Evolutionary conservation across 2,888 invertebrate species (phyloP).

Genomic region (Tridacna gigas): DNA sequence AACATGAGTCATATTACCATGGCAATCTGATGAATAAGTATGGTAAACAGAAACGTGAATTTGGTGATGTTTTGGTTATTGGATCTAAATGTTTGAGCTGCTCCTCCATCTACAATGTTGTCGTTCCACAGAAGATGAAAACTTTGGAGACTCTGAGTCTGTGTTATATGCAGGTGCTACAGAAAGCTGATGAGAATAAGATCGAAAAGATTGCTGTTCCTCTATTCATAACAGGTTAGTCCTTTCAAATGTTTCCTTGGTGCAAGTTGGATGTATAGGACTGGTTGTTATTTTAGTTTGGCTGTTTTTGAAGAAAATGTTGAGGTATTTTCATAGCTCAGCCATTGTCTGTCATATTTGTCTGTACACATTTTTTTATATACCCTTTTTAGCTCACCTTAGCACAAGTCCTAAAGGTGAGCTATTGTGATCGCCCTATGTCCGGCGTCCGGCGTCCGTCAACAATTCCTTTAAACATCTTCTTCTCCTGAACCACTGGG

Average conservation of each 20-base stretch:
- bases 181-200: not conserved
- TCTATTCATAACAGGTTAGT: constrained; percentile 5
- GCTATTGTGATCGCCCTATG: not conserved
- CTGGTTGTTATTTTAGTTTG: not conserved
- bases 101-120: constrained; percentile 6
- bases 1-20: not conserved
- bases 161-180: constrained; percentile 6
- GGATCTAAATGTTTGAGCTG: not conserved
- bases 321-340: too few species aligned
- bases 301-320: not conserved
- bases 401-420: not conserved
- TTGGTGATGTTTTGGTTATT: not conserved
- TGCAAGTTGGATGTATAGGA: not conserved
- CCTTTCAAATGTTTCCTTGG: too few species aligned
- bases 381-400: not conserved
- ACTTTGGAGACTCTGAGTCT: not conserved
- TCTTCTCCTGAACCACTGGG: not conserved
- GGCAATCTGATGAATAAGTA: not conserved
- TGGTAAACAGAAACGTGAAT: not conserved
- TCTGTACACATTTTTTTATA: not conserved
- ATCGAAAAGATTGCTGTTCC: not conserved
- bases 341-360: too few species aligned
- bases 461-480: too few species aligned
- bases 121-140: not conserved
- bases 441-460: not conserved